Conservation (phyloP, 30 jellyfish, hydroid and myxozoan genomes). For the Hydractinia echinata region DNA sequence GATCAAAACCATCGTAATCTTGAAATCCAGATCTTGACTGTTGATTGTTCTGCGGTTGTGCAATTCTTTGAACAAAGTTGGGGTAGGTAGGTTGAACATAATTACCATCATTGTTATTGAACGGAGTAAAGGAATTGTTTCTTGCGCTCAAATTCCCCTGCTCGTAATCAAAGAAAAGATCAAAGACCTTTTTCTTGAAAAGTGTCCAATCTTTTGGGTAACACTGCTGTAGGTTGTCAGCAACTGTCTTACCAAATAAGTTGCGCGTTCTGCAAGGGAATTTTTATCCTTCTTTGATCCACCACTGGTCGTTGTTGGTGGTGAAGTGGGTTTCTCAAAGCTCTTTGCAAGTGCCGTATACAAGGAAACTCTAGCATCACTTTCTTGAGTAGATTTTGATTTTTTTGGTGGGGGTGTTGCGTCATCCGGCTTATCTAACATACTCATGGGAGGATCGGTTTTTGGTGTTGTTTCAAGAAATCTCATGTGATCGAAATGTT, state of each 20-base stretch:
- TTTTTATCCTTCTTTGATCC: background rate
- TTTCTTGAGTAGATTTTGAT: slow-evolving; percentile 10
- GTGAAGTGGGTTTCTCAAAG: slow-evolving; percentile 1
- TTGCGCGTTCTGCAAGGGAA: background rate
- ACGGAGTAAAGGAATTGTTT: slow-evolving; percentile 2
- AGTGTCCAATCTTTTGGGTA: slow-evolving; percentile 5
- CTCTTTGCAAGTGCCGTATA: background rate
- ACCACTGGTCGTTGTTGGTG: background rate
- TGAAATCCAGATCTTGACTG: slow-evolving; percentile 6
- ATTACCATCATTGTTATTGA: slow-evolving; percentile 2
- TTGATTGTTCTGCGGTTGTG: slow-evolving; percentile 2
- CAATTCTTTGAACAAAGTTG: slow-evolving; percentile 4
- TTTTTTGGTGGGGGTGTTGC: slow-evolving; percentile 15
- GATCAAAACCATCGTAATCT: slow-evolving; percentile 6
- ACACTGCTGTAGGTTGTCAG: slow-evolving; percentile 3
- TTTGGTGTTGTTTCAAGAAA: background rate
- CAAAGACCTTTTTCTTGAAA: background rate
- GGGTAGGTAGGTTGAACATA: slow-evolving; percentile 6
- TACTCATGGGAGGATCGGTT: background rate
- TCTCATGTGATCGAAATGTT: slow-evolving; percentile 17
- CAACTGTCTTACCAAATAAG: background rate
- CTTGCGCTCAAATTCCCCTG: no score
- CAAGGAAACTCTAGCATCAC: slow-evolving; percentile 23
- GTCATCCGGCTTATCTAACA: background rate
- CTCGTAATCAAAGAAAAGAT: slow-evolving; percentile 25